phyloP scores from a whole-genome alignment of 2,113 vertebrate genomes.

The Melanerpes aurifrons region DNA sequence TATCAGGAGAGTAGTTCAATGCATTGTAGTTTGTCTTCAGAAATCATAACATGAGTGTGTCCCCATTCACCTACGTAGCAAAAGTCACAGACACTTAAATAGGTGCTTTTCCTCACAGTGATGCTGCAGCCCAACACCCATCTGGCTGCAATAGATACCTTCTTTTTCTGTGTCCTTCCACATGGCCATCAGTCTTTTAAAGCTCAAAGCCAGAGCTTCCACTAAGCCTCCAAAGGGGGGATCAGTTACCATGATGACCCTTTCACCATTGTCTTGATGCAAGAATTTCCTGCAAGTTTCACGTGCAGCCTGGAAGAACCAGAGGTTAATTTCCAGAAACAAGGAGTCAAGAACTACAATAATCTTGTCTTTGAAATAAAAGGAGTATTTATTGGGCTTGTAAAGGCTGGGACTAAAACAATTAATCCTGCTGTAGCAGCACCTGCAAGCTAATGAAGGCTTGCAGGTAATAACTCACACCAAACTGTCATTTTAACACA shows the following conservation, averaged over 20 bases:
- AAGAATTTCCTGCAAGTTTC: conserved; percentile 84
- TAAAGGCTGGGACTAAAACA: not conserved
- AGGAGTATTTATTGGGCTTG: too few relatives aligned
- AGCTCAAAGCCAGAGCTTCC: conserved; percentile 90
- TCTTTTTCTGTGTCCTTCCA: conserved; percentile 77
- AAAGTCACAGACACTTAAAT: not conserved
- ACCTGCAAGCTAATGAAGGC: not conserved
- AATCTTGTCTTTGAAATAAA: not conserved
- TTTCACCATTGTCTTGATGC: conserved; percentile 72
- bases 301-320: conserved; percentile 77
- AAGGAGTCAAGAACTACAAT: not conserved
- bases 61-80: not conserved
- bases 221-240: conserved; percentile 96
- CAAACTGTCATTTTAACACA: not conserved
- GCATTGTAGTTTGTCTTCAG: not conserved
- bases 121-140: not conserved
- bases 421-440: not conserved
- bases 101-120: not conserved
- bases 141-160: conserved; percentile 69
- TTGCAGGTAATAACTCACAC: not conserved
- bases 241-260: conserved; percentile 90
- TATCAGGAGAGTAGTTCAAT: not conserved
- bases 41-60: not conserved
- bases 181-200: conserved; percentile 83
- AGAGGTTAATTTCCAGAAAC: not conserved